These are phyloP conservation scores for Pollimyrus isidori DNA, from an alignment of 2,113 vertebrate genomes.

Conservation along the genomic window DNA sequence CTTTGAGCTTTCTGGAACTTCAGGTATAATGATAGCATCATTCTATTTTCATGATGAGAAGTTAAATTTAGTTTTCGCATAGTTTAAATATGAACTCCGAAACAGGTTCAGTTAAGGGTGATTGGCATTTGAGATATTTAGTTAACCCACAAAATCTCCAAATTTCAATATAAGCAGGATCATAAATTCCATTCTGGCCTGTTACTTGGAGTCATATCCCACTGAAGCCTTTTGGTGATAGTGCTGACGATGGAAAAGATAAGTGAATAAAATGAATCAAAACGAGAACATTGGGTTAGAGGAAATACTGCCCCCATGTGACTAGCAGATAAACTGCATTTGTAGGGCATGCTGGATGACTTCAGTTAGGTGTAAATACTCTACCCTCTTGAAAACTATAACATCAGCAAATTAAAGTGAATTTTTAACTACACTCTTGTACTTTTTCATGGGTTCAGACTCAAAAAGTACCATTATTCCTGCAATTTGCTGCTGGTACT, in stretches of 20 bases:
- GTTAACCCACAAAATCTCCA: neutral
- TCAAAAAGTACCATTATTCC: neutral
- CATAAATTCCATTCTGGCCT: neutral
- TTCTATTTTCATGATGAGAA: neutral
- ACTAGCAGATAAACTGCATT: slow-evolving; percentile 34
- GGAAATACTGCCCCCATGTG: slow-evolving; percentile 38
- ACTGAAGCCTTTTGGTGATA: neutral
- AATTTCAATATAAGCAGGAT: neutral
- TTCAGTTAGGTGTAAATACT: neutral
- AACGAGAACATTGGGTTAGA: neutral
- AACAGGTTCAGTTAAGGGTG: neutral
- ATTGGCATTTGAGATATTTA: neutral
- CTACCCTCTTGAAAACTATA: slow-evolving; percentile 35
- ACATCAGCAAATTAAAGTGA: slow-evolving; percentile 61
- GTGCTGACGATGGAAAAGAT: neutral
- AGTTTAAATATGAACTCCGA: neutral
- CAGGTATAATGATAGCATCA: neutral
- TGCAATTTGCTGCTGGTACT: slow-evolving; percentile 7
- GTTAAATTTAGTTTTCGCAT: neutral
- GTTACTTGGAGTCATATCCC: neutral
- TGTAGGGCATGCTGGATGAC: slow-evolving; percentile 13
- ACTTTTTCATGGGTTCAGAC: neutral
- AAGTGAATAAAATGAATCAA: neutral
- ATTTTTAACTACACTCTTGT: slow-evolving; percentile 15
- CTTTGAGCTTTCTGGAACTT: neutral